Conservation (phyloP, 1,140 invertebrate species). For the Neuroterus valhalla region DNA sequence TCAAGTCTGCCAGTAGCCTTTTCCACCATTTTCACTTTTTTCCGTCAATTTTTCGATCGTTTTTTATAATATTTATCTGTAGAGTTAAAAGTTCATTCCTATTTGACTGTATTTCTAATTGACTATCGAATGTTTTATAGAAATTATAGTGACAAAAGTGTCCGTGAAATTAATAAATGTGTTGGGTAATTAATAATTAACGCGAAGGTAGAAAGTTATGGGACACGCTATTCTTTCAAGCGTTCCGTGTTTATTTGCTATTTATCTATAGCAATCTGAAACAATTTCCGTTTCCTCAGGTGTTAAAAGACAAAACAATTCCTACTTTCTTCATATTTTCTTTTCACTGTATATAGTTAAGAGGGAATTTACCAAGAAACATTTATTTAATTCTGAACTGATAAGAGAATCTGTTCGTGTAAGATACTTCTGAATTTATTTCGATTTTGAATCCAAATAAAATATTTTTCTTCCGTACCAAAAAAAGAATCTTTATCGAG, state of each 20-base stretch:
- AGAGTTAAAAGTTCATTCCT: not conserved
- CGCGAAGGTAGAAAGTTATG: constrained; percentile 17
- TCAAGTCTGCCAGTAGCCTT: no score
- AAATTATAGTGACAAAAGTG: not conserved
- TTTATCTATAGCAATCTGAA: constrained; percentile 13
- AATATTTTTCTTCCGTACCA: no score
- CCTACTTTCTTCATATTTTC: constrained; percentile 7
- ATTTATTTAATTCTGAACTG: not conserved
- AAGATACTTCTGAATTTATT: no score
- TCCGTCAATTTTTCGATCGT: no score
- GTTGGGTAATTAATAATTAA: constrained; percentile 13
- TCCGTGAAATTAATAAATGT: not conserved
- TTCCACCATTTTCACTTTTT: no score
- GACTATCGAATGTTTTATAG: not conserved
- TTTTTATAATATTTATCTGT: not conserved
- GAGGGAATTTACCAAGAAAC: not conserved
- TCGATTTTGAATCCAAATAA: no score
- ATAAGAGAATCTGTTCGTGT: no score
- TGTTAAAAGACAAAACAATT: constrained; percentile 23
- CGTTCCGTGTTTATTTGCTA: constrained; percentile 10
- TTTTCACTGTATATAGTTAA: not conserved
- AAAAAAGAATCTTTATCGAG: no score
- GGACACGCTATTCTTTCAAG: constrained; percentile 12
- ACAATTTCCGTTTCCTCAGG: constrained; percentile 18
- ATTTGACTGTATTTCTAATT: not conserved